phyloP scores from a whole-genome alignment of 2,888 invertebrate species.

The Lasioglossum leucozonium region DNA sequence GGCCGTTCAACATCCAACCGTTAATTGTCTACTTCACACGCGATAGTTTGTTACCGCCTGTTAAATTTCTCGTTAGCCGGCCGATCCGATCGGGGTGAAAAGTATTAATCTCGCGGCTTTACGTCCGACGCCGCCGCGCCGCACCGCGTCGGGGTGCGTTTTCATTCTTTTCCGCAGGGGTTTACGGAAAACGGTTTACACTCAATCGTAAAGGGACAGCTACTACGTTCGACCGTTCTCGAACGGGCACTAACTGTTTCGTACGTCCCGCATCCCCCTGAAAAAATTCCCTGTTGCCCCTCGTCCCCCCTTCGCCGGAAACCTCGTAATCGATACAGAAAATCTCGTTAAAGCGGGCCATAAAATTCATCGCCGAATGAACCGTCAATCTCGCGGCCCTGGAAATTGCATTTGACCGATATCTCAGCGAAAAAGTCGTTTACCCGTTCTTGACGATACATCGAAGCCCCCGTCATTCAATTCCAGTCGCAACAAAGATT shows the following conservation, averaged over 20 bases:
- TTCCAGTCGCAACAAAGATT: slow-evolving; percentile 17
- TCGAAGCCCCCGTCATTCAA: slow-evolving; percentile 12
- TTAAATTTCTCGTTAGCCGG: slow-evolving; percentile 53
- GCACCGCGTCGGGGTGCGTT: slow-evolving; percentile 28
- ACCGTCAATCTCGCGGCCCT: slow-evolving; percentile 20
- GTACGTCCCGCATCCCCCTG: not conserved
- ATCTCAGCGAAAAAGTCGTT: slow-evolving; percentile 19
- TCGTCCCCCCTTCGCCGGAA: not conserved
- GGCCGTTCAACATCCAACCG: slow-evolving; percentile 32
- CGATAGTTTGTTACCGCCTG: slow-evolving; percentile 49
- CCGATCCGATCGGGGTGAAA: slow-evolving; percentile 28
- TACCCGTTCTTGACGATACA: slow-evolving; percentile 24
- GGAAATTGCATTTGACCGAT: slow-evolving; percentile 18
- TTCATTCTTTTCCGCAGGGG: slow-evolving; percentile 22
- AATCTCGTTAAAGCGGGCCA: slow-evolving; percentile 42
- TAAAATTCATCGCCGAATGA: slow-evolving; percentile 9
- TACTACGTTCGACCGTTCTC: slow-evolving; percentile 23
- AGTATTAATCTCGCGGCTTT: slow-evolving; percentile 31
- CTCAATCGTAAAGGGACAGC: slow-evolving; percentile 54
- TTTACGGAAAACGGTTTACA: slow-evolving; percentile 53
- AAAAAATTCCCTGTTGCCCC: not conserved
- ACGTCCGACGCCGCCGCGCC: slow-evolving; percentile 22
- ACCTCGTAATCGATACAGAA: slow-evolving; percentile 24
- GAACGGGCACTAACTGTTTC: slow-evolving; percentile 30
- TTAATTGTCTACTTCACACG: slow-evolving; percentile 40